These are phyloP conservation scores for Poliocrania exsul DNA, from an alignment of 2,797 vertebrate species.

Conservation along the genomic window DNA sequence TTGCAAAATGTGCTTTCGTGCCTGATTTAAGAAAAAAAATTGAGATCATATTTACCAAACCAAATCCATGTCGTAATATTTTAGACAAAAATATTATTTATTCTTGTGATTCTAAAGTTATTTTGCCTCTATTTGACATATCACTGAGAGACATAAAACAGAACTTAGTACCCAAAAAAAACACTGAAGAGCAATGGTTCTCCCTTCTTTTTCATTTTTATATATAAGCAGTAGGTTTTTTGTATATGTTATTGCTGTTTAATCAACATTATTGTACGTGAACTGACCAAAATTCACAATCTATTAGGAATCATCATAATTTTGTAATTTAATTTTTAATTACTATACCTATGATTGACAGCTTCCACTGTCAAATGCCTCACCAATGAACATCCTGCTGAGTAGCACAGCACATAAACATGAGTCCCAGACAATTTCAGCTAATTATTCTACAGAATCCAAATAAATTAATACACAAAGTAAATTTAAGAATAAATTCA, in stretches of 20 bases:
- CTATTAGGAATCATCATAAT: background rate
- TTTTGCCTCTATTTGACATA: background rate
- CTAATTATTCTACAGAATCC: background rate
- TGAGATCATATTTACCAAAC: background rate
- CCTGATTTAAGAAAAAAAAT: slow-evolving; percentile 72
- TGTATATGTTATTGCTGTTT: background rate
- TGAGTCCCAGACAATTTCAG: background rate
- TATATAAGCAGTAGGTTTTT: background rate
- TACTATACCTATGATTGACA: background rate
- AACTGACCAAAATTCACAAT: background rate
- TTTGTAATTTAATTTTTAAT: background rate
- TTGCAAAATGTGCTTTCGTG: slow-evolving; percentile 98
- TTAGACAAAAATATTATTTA: background rate
- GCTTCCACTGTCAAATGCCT: background rate
- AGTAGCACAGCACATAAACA: background rate
- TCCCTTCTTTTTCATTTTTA: background rate
- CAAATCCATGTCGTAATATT: background rate
- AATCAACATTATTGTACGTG: background rate
- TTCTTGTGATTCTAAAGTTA: background rate
- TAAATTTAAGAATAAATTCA: background rate
- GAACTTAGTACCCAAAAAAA: background rate
- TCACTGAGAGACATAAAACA: background rate
- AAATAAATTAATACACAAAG: background rate
- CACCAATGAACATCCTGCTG: background rate
- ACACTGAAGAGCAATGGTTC: background rate